Evolutionary conservation across 2,888 invertebrate species (phyloP), one percentile per base, ranked within the genome.

Genomic region (Fragum fragum): DNA sequence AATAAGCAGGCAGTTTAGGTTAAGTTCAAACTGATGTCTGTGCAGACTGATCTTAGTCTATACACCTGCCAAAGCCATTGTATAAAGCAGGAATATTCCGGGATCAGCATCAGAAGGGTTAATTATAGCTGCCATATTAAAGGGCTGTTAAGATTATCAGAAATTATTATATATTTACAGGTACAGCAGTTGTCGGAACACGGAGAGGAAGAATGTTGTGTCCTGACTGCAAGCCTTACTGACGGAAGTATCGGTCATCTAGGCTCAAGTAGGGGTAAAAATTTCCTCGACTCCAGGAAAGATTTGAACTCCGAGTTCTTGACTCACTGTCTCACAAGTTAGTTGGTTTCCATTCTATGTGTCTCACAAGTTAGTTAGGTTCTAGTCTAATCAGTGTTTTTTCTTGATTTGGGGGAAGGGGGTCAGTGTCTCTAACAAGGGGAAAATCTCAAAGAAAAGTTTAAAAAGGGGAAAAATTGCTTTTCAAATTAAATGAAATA

Each of bases 151-250:
- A 52, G n/a, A 2, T 14, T 5, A 21, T n/a, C 5, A 52, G 52
- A 52, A 59, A 59, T 28, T 9, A 26, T 36, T 66, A 3, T 7
- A 32, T 36, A 16, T 23, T 68, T 26, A 9, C 68, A 69, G 69
- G 69, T 52, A 18, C 52, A 26, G n/a, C 69, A 69, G 28, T 29
- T 69, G 23, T 47, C 52, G 9, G 69, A 69, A 11, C 28, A 11
- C 28, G 70, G 52, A 70, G 70, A 29, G 21, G 70, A 70, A 29
- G 70, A 70, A 53, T 70, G 52, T n/a, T 26, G 26, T 29, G 29
- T 70, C 18, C 52, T 70, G 28, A 70, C 70, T 14, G 70, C 53
- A 16, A 53, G 53, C n/a, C 18, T 53, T 11, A 28, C 16, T 23
- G 53, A 47, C n/a, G 70, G 70, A 18, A 23, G 47, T 29, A n/a